These are phyloP conservation scores for Bettongia penicillata DNA, from an alignment of 2,113 vertebrate species.

Conservation along the genomic window DNA sequence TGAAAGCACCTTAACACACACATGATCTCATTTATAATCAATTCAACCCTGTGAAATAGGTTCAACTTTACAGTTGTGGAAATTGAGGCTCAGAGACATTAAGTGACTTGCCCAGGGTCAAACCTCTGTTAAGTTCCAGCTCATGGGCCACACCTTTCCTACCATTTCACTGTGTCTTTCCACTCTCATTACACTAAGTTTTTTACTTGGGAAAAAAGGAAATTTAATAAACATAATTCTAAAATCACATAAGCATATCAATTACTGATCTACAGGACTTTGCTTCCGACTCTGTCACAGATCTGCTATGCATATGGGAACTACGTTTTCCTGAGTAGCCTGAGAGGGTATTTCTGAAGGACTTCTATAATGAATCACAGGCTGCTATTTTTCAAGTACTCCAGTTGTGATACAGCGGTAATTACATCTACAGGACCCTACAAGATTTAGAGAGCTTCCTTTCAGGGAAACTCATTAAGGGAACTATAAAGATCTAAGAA, in stretches of 20 bases:
- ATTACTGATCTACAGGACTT: not conserved
- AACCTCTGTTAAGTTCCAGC: not conserved
- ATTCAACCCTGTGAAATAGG: not conserved
- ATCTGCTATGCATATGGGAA: not conserved
- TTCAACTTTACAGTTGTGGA: not conserved
- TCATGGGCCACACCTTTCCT: not conserved
- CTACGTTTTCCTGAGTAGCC: not conserved
- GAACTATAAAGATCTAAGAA: slow-evolving; percentile 66
- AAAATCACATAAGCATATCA: slow-evolving; percentile 10
- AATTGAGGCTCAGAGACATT: not conserved
- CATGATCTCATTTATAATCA: not conserved
- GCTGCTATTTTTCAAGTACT: slow-evolving; percentile 20
- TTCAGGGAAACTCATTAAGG: slow-evolving; percentile 67
- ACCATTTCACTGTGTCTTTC: not conserved
- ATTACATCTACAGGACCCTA: slow-evolving; percentile 43
- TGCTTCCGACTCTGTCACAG: not conserved
- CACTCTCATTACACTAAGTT: not conserved
- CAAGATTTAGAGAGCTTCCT: slow-evolving; percentile 56
- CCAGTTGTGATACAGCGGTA: slow-evolving; percentile 40
- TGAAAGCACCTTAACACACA: not conserved
- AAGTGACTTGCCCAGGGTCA: not conserved
- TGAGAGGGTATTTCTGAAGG: slow-evolving; percentile 8
- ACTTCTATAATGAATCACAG: slow-evolving; percentile 34
- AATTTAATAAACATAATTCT: not conserved
- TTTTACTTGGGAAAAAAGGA: not conserved